phyloP scores from a whole-genome alignment of 2,888 invertebrate genomes.

The Apomyelois bistriatella region DNA sequence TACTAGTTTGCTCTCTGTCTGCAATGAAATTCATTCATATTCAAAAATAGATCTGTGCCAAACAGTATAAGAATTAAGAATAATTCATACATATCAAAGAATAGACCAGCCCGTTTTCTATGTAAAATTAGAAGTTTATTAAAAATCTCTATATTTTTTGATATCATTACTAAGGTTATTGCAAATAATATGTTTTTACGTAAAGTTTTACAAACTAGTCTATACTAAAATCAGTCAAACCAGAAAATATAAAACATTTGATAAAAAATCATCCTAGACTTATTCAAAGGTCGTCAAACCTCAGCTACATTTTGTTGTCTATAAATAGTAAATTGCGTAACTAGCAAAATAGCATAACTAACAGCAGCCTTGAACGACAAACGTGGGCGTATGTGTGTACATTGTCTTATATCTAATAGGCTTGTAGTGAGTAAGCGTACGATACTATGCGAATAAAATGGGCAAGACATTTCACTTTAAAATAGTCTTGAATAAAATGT shows the following conservation, averaged over 20 bases:
- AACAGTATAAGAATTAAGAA: background rate
- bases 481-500: slow-evolving; percentile 15
- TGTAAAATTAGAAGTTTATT: background rate
- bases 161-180: too few species aligned
- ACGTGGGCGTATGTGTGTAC: slow-evolving; percentile 34
- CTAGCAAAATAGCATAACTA: slow-evolving; percentile 46
- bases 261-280: too few species aligned
- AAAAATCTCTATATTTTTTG: too few species aligned
- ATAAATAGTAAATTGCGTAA: too few species aligned
- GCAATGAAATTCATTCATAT: slow-evolving; percentile 11
- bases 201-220: too few species aligned
- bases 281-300: too few species aligned
- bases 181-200: too few species aligned
- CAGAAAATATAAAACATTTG: too few species aligned
- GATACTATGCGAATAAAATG: slow-evolving; percentile 28
- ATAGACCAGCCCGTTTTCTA: background rate
- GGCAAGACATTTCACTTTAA: slow-evolving; percentile 25
- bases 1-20: background rate
- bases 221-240: too few species aligned
- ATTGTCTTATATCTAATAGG: slow-evolving; percentile 40
- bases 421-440: slow-evolving; percentile 34
- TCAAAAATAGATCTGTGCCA: slow-evolving; percentile 14
- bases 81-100: background rate
- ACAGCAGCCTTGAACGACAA: slow-evolving; percentile 58
- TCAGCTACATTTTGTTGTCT: too few species aligned